phyloP scores from a whole-genome alignment of 2,888 invertebrate species.

The Tridacna crocea region DNA sequence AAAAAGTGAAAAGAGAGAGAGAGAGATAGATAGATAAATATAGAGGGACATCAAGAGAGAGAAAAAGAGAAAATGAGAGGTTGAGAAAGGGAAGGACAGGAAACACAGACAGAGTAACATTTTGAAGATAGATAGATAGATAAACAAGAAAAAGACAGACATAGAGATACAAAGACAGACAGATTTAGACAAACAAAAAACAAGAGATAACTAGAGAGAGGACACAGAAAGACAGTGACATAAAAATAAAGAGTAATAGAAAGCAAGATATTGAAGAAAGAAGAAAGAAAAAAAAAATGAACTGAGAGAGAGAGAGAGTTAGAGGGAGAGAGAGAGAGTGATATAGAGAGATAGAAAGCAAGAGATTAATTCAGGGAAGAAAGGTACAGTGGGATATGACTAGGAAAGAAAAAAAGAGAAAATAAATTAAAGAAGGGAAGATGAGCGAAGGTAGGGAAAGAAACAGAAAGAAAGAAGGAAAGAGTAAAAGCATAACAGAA shows the following conservation, averaged over 20 bases:
- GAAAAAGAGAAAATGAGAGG: neutral
- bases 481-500: slow-evolving; percentile 4
- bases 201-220: too few species aligned
- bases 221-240: too few species aligned
- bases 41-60: neutral
- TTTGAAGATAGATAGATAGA: too few species aligned
- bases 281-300: neutral
- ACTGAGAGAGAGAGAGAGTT: neutral
- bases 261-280: too few species aligned
- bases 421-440: neutral
- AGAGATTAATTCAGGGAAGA: neutral
- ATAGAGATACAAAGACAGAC: too few species aligned
- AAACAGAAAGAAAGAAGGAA: slow-evolving; percentile 13
- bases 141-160: too few species aligned
- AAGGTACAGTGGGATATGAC: neutral
- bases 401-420: neutral
- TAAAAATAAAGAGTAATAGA: too few species aligned
- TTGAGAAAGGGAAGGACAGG: neutral
- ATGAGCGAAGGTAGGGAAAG: too few species aligned
- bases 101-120: too few species aligned
- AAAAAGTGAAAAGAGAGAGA: slow-evolving; percentile 4
- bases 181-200: too few species aligned
- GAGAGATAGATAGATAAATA: neutral
- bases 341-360: neutral
- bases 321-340: neutral